Base-by-base conservation (phyloP, 2,113 vertebrate species). In the Rynchops niger region DNA sequence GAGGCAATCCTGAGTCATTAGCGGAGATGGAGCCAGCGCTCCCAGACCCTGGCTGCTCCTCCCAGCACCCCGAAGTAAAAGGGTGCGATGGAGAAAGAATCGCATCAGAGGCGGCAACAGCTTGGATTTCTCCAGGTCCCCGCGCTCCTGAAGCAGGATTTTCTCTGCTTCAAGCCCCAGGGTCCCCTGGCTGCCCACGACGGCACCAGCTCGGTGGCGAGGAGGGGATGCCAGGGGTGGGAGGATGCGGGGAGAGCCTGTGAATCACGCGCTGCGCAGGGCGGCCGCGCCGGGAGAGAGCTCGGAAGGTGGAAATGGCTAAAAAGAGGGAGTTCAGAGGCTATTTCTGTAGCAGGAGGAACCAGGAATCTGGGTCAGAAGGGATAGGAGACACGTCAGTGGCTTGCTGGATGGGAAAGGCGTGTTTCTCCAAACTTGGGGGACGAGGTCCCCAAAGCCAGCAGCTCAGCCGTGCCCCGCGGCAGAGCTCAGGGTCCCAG, bases 311-410 rank as follows among this genome's bases (percentile, higher is more conserved):
- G 81, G 72, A 70, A 79, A 53, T 12, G 29, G 23, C 77, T 63
- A 38, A 74, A 89, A 83, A n/a, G 40, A 89, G 81, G 0, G 9
- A 42, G 76, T 66, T 49, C 0, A 5, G 23, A 42, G 85, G 85
- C 62, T 93, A 71, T 89, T 93, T 91, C 72, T 89, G 91, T 15
- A 58, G 85, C 85, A 86, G 76, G 27, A 83, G 20, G 88, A 74
- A 53, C 26, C 36, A 52, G 85, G 36, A 96, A 89, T 89, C 81
- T 91, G 77, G 91, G 84, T 93, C 88, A 91, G 84, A 43, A 65
- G 45, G 67, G 85, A 7, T 16, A 42, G 76, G 62, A 78, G 43
- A 22, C n/a, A 23, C 23, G 0, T 32, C 65, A 38, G 52, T 7
- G 42, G 29, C 19, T 76, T 26, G 69, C 11, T 50, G 32, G 52